phyloP scores from a whole-genome alignment of 2,888 invertebrate genomes.

The Cecidostiba fungosa region DNA sequence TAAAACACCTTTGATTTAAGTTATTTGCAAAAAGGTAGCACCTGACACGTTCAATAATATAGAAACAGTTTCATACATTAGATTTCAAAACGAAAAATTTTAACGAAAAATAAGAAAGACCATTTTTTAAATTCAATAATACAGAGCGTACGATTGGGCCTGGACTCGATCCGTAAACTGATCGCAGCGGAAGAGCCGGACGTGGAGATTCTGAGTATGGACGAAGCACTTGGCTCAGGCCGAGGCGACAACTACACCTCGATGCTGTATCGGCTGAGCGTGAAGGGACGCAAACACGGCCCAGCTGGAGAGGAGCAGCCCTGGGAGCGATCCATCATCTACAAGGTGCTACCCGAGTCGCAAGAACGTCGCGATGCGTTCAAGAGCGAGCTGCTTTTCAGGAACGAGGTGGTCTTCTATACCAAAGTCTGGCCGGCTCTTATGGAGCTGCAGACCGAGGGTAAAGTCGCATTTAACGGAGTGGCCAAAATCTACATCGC shows the following conservation, averaged over 20 bases:
- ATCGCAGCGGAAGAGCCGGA: constrained; percentile 73
- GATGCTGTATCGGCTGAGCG: constrained; percentile 85
- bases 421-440: constrained; percentile 87
- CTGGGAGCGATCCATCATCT: constrained; percentile 86
- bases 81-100: too few relatives aligned
- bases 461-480: constrained; percentile 73
- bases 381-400: constrained; percentile 87
- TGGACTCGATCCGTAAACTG: constrained; percentile 75
- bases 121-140: not conserved
- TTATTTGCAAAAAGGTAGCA: too few relatives aligned
- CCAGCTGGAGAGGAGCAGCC: constrained; percentile 78
- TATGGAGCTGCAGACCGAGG: constrained; percentile 81
- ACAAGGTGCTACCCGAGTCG: constrained; percentile 87
- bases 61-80: too few relatives aligned
- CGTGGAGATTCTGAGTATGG: constrained; percentile 72
- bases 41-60: too few relatives aligned
- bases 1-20: too few relatives aligned
- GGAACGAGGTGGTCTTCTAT: constrained; percentile 88
- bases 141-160: constrained; percentile 68
- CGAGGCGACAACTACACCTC: constrained; percentile 89
- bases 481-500: constrained; percentile 77
- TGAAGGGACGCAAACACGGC: constrained; percentile 81
- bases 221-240: constrained; percentile 87
- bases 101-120: not conserved
- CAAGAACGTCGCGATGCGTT: constrained; percentile 85